Conservation (phyloP, 1,140 invertebrate genomes). For the Thereuonema tuberculata region DNA sequence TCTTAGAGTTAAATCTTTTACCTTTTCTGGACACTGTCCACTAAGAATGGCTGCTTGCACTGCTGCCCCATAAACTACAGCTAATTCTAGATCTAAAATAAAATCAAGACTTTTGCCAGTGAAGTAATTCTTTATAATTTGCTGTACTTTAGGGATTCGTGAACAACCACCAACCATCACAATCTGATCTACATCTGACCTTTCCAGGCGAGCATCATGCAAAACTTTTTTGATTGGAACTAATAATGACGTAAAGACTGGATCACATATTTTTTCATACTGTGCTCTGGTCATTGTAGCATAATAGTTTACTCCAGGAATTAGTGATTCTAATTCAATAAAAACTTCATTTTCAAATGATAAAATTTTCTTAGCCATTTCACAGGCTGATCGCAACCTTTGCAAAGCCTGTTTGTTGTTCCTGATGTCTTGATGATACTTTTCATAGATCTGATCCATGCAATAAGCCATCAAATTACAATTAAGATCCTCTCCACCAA, state of each 20-base stretch:
- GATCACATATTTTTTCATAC: conserved; percentile 18
- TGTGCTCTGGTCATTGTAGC: conserved; percentile 13
- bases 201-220: conserved; percentile 15
- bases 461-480: conserved; percentile 43
- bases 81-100: conserved; percentile 33
- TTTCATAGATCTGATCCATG: conserved; percentile 39
- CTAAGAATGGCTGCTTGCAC: conserved; percentile 25
- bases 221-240: conserved; percentile 14
- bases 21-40: conserved; percentile 18
- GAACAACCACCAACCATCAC: conserved; percentile 24
- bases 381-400: not conserved
- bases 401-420: not conserved
- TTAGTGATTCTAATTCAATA: conserved; percentile 13
- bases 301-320: conserved; percentile 7
- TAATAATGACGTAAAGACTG: conserved; percentile 15
- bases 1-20: not conserved
- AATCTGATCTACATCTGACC: conserved; percentile 17
- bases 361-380: conserved; percentile 6
- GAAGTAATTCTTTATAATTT: conserved; percentile 19
- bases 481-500: conserved; percentile 26
- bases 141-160: conserved; percentile 20
- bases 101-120: conserved; percentile 16
- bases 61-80: conserved; percentile 33
- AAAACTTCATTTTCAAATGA: not conserved
- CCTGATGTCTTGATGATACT: conserved; percentile 1